phyloP scores from a whole-genome alignment of 1,140 invertebrate genomes.

The Helicoverpa armigera region DNA sequence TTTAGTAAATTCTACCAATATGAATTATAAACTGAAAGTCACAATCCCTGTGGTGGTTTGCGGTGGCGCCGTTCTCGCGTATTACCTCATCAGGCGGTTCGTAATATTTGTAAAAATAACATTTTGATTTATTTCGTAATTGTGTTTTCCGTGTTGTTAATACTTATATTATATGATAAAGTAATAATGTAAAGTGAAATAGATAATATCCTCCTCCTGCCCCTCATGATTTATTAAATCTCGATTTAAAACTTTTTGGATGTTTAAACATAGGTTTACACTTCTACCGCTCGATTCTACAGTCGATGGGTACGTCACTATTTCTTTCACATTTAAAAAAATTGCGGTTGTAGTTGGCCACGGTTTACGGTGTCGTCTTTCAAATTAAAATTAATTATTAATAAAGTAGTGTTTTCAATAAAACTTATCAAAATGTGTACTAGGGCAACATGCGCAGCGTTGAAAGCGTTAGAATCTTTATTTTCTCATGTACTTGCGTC shows the following conservation, averaged over 20 bases:
- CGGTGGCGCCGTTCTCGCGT: conserved; percentile 82
- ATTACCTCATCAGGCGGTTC: conserved; percentile 85
- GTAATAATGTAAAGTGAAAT: neutral
- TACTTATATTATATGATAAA: neutral
- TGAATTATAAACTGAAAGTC: conserved; percentile 85
- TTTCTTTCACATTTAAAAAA: conserved; percentile 54
- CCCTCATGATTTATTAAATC: neutral
- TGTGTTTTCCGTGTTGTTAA: conserved; percentile 1
- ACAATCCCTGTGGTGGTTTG: conserved; percentile 84
- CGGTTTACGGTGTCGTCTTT: conserved; percentile 1
- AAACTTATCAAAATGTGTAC: conserved; percentile 78
- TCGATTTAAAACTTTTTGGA: conserved; percentile 42
- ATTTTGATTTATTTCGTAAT: conserved; percentile 9
- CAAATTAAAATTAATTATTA: conserved; percentile 36
- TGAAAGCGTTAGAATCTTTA: conserved; percentile 78
- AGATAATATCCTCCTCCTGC: too few relatives aligned
- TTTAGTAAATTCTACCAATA: conserved; percentile 66
- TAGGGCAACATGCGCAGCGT: conserved; percentile 80
- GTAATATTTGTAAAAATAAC: conserved; percentile 64
- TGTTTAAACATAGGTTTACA: conserved; percentile 55
- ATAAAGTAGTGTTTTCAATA: neutral
- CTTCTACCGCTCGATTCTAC: conserved; percentile 56
- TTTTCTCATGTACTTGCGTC: conserved; percentile 36
- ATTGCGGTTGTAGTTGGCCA: conserved; percentile 25
- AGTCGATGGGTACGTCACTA: conserved; percentile 71